Evolutionary conservation across 2,888 invertebrate species (phyloP), one percentile per base, ranked within the genome.

Genomic region (Phengaris arion): DNA sequence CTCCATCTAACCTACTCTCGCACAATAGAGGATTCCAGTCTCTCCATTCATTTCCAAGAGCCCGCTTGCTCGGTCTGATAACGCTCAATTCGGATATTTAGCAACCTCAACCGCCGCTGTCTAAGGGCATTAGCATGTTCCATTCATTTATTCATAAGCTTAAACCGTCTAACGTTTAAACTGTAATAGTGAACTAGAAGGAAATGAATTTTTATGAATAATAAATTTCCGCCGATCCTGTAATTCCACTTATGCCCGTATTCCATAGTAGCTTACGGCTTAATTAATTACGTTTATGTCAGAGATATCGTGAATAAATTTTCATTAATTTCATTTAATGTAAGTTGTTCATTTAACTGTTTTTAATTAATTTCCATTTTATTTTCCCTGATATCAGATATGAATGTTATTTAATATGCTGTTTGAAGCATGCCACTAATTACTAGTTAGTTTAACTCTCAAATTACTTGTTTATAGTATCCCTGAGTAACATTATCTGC

Each of bases 111-210:
- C 72, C 54, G 22, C 45, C 72, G 45, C 72, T 52, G 52, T 51
- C 22, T 72, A 54, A 72, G 72, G 72, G 72, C 72, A 72, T 72
- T 72, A 72, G 72, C 72, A 72, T 72, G 72, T 72, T 72, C 72
- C 54, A 72, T 72, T 72, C 72, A 72, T 72, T 72, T 72, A 72
- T 72, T 72, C 72, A 72, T 54, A 72, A 72, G 72, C 72, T 72
- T 13, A 72, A 72, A 72, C 52, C 72, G 52, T 72, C 72, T 72
- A 72, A 72, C 72, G 72, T n/a, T 72, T 72, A 72, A 22, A 72
- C 72, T 72, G n/a, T 72, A 35, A 72, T 54, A 35, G 72, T 72
- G 46, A 59, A 59, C n/a, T n/a, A 15, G 69, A n/a, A 69, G 48
- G 69, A 48, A 69, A 48, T 69, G 46, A 69, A 69, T 64, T 64